Base-by-base conservation (phyloP, 2,888 invertebrate species). In the Lepidocyrtoides sp. region DNA sequence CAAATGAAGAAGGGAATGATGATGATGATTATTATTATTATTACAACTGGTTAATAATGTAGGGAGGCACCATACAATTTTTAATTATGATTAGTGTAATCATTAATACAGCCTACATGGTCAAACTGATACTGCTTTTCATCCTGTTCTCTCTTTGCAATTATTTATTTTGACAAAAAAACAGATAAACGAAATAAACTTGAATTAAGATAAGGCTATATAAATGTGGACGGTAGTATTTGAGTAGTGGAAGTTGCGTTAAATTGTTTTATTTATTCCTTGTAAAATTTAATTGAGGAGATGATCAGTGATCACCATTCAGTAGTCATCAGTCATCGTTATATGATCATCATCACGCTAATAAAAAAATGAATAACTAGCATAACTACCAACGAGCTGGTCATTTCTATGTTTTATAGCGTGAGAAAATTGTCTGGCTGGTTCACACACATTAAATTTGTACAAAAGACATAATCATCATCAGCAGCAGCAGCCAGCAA, bases 391-490 rank as follows among this genome's bases (percentile, higher is more conserved):
- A 77, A 48, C n/a, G 20, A 36, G 36, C 20, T 32, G 2, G 5
- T 8, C 29, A 60, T 36, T 41, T 10, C 32, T 36, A 10, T 0
- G 54, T 44, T 82, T 82, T 17, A 44, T 26, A 77, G 51, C 88
- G 88, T 88, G 88, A 88, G 88, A 88, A 88, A 88, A 81, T 54
- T 32, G 77, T 54, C 69, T 81, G 51, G 23, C 20, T 81, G 12
- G 66, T 69, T 88, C 88, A 29, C 88, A 88, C 77, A 26, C 36
- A 57, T 72, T 72, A 17, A 5, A 17, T 17, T 72, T 44, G 8
- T 72, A 23, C 44, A 23, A 23, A 44, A 36, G n/a, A 17, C 51
- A 54, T 54, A 17, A 54, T 3, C 2, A 54, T 54, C 51, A 54
- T 54, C 51, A 54, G 1, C 14, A 7, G 2, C 14, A 48, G 7